Evolutionary conservation across 2,888 invertebrate species (phyloP), one percentile per base, ranked within the genome.

Genomic region (Agrochola litura): DNA sequence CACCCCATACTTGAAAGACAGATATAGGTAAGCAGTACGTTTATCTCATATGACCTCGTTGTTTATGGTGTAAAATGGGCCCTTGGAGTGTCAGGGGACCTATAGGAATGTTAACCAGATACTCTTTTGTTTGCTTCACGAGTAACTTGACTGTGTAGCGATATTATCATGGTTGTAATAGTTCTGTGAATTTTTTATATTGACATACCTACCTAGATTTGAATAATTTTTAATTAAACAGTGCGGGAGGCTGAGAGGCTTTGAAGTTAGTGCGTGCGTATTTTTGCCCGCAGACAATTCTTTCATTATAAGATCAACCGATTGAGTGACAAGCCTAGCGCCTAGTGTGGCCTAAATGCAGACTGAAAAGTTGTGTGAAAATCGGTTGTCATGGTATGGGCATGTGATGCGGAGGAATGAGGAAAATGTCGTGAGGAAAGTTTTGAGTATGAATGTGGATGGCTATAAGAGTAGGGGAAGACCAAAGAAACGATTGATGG

Each of bases 21-120:
- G 83, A 85, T 88, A 79, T 87, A 85, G 81, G 83, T 85, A 87
- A 81, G 74, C 79, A 85, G 83, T 82, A 74, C 76, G 70, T 78
- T 81, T 84, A 84, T 84, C 86, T 84, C 65, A 70, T 64, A 84
- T 54, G 80, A 43, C 73, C 46, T 76, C 58, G 63, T 76, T 78
- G 72, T 87, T 82, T 87, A 87, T 79, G 70, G 65, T 46, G 22
- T 37, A 73, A 75, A 75, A 67, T 64, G 60, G 43, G 61, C 58
- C 63, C 67, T 85, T 66, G 52, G 49, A 52, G 37, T 61, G 83
- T 56, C 79, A 73, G 10, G 16, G 58, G 63, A 61, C 60, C 49
- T 73, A 68, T 65, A 12, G n/a, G 73, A 83, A 83, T 86, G 79
- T 68, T 60, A 86, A 68, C 56, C 67, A 83, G 66, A 63, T 49